Percentiles rank a stretch among this genome's conserved stretches.
Conservation (phyloP, 2,797 vertebrate genomes). For the Zalophus californianus region DNA sequence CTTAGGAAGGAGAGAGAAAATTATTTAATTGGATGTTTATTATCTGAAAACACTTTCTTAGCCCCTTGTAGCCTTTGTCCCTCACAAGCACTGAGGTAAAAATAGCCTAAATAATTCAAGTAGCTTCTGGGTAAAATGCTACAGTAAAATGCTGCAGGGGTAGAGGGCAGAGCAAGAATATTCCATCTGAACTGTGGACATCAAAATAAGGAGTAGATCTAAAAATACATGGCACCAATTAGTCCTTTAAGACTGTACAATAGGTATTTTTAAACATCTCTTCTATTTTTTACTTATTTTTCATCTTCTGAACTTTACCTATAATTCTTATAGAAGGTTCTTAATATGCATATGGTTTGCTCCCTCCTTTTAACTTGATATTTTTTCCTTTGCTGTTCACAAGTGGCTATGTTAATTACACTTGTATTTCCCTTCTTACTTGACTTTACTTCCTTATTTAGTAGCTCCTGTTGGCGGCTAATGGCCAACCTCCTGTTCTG, state of each 20-base stretch:
- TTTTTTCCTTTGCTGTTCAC: neutral
- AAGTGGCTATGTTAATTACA: neutral
- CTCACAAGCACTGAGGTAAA: neutral
- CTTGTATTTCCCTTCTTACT: neutral
- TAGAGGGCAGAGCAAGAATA: neutral
- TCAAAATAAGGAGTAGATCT: neutral
- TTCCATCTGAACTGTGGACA: neutral
- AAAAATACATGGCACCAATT: neutral
- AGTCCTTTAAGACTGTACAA: neutral
- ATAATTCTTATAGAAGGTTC: slow-evolving; percentile 8
- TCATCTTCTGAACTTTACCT: neutral
- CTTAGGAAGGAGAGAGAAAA: slow-evolving; percentile 18
- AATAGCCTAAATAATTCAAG: neutral
- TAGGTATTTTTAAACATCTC: neutral
- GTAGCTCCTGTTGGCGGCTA: neutral
- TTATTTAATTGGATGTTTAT: neutral
- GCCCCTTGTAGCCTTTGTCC: neutral
- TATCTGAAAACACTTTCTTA: slow-evolving; percentile 42
- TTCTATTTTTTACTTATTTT: neutral
- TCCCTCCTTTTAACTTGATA: neutral
- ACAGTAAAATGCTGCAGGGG: neutral
- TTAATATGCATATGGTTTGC: neutral
- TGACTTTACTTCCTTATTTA: slow-evolving; percentile 8
- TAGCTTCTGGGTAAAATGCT: neutral
- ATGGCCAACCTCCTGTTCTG: neutral